Conservation (phyloP, 2,797 vertebrate genomes). For the Fundulus diaphanus region DNA sequence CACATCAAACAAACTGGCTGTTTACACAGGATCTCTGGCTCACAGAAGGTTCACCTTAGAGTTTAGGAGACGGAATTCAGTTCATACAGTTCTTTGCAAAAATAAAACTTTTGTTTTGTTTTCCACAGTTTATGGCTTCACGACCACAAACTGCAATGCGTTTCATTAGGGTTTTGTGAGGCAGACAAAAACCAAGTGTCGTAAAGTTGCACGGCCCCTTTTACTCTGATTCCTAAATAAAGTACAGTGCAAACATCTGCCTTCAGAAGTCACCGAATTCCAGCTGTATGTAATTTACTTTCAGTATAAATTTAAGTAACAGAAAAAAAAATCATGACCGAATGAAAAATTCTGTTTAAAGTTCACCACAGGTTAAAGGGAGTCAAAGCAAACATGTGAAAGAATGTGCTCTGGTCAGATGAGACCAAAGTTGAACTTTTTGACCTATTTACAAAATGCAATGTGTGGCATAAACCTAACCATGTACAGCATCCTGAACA, state of each 20-base stretch:
- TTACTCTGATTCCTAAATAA: neutral
- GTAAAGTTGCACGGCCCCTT: neutral
- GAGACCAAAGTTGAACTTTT: neutral
- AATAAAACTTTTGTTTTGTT: neutral
- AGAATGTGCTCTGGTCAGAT: neutral
- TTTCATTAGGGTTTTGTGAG: neutral
- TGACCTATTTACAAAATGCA: neutral
- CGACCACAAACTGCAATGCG: neutral
- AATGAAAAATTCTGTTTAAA: neutral
- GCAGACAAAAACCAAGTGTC: neutral
- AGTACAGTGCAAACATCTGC: neutral
- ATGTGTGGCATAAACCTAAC: neutral
- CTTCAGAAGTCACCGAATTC: neutral
- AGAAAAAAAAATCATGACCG: neutral
- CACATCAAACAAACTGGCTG: constrained; percentile 49
- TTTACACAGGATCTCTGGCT: constrained; percentile 36
- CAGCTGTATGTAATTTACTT: neutral
- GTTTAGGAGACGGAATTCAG: constrained; percentile 33
- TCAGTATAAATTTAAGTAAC: neutral
- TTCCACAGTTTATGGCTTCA: neutral
- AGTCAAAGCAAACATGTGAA: no score
- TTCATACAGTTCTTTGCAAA: constrained; percentile 13
- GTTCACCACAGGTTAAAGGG: no score
- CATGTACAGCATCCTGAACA: neutral
- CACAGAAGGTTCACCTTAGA: constrained; percentile 29